Percentiles rank a stretch among this genome's conserved stretches.
These are phyloP conservation scores for Leucoraja ocellata DNA, from an alignment of 2,797 vertebrate species.

Conservation along the genomic window DNA sequence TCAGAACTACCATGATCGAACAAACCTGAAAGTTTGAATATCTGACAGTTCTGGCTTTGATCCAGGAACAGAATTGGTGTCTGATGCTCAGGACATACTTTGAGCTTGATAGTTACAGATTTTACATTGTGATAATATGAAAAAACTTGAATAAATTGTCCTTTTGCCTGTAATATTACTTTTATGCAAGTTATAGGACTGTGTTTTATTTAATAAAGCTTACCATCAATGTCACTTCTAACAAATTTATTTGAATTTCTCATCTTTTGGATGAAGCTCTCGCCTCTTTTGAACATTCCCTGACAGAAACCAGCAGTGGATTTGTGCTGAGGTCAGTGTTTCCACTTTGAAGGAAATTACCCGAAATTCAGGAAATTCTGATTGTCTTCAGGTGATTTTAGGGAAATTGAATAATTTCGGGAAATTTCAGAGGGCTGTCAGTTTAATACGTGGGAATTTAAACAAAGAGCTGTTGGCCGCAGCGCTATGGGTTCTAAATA, in stretches of 20 bases:
- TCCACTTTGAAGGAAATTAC: too few species aligned
- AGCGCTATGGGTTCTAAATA: too few species aligned
- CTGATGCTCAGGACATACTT: neutral
- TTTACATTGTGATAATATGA: neutral
- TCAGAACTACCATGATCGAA: slow-evolving; percentile 81
- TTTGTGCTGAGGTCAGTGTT: neutral
- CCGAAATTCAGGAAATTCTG: too few species aligned
- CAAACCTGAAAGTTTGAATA: slow-evolving; percentile 67
- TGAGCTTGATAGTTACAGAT: neutral
- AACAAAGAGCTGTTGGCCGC: too few species aligned
- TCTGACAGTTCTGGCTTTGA: neutral
- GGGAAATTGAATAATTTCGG: too few species aligned
- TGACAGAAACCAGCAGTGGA: neutral
- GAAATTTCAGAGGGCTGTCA: too few species aligned
- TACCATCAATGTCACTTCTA: neutral
- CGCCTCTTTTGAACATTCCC: neutral
- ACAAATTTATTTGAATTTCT: neutral
- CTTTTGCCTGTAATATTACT: neutral
- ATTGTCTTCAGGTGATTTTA: too few species aligned
- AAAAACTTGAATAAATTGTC: neutral
- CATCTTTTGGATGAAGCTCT: neutral
- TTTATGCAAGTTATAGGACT: neutral
- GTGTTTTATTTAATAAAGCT: slow-evolving; percentile 11
- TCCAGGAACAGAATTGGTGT: neutral
- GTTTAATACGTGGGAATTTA: too few species aligned